Percentiles rank a stretch among this genome's conserved stretches.
Conservation (phyloP, 2,888 invertebrate genomes). For the Gortyna flavago region DNA sequence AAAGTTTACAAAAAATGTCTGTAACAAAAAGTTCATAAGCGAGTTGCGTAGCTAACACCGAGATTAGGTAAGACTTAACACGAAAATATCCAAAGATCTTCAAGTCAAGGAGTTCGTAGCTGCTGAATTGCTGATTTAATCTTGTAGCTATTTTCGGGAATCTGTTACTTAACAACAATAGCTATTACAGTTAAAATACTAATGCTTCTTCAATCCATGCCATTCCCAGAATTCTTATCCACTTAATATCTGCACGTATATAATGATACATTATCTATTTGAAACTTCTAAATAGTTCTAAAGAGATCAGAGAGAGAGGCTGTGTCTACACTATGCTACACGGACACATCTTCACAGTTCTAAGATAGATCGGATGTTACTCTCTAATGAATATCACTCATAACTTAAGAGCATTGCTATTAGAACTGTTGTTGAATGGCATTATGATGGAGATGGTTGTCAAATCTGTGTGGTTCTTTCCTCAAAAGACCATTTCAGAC, state of each 20-base stretch:
- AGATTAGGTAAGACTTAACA: background rate
- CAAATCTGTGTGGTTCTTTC: no score
- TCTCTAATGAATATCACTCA: conserved; percentile 43
- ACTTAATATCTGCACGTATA: background rate
- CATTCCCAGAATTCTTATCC: background rate
- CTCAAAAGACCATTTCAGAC: no score
- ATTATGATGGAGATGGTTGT: background rate
- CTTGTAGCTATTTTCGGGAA: background rate
- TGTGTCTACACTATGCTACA: background rate
- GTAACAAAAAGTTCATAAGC: no score
- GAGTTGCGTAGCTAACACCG: no score
- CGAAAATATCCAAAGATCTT: background rate
- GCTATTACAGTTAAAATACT: no score
- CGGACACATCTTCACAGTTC: background rate
- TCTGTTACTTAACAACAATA: background rate
- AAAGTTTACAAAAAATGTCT: no score
- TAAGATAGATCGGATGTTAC: conserved; percentile 36
- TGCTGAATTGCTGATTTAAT: background rate
- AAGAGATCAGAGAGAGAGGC: background rate
- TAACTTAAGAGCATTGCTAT: conserved; percentile 15
- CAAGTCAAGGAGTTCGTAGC: background rate
- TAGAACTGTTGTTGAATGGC: conserved; percentile 20
- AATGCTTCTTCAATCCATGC: background rate
- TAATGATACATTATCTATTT: background rate
- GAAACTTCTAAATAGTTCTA: background rate